A percentile compares a stretch with the other conserved stretches of the same genome.
These are phyloP conservation scores for Dendrophyllia cribrosa DNA, from an alignment of 64 coral and sea anemone genomes.

Conservation along the genomic window DNA sequence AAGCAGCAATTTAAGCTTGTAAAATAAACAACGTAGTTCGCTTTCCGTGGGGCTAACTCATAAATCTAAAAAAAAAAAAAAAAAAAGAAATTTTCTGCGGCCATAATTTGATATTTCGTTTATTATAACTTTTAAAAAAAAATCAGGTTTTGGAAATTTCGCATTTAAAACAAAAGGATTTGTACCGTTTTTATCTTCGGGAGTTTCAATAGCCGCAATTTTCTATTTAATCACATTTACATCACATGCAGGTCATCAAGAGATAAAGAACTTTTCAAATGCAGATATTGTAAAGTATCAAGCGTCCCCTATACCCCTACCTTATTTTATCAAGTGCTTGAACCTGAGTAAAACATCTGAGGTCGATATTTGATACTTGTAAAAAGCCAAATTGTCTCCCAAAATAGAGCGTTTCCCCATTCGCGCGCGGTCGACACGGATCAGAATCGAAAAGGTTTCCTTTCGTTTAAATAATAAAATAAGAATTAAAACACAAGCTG, in stretches of 20 bases:
- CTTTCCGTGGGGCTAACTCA: background rate
- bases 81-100: background rate
- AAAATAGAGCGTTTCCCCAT: background rate
- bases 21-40: background rate
- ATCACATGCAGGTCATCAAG: background rate
- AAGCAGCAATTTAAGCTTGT: conserved; percentile 22
- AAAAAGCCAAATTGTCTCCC: background rate
- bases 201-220: background rate
- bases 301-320: background rate
- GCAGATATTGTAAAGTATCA: conserved; percentile 11
- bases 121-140: background rate
- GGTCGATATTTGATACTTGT: background rate
- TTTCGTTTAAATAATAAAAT: background rate
- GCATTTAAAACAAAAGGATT: no score
- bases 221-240: conserved; percentile 20
- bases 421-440: background rate
- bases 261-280: conserved; percentile 5
- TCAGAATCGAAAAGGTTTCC: background rate
- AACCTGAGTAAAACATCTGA: background rate
- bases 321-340: background rate
- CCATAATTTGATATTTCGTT: background rate
- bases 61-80: background rate
- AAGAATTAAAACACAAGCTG: conserved; percentile 23
- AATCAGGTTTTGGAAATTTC: background rate
- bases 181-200: background rate